Evolutionary conservation across 2,113 vertebrate genomes (phyloP), one percentile per base, ranked within the genome.

Genomic region (Daubentonia madagascariensis): DNA sequence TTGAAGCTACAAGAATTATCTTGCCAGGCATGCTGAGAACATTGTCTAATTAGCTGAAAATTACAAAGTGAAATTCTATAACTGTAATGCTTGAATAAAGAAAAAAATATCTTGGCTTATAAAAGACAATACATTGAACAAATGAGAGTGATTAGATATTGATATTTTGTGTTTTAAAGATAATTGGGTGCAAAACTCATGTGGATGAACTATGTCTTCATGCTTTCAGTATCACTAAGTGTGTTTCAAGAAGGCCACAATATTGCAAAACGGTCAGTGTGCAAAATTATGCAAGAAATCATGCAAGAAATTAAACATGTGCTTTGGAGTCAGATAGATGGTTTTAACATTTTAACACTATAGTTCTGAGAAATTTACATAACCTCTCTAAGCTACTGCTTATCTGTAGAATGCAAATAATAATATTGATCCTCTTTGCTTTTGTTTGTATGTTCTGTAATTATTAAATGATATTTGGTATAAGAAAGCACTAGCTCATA

Each of bases 351-450:
- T 91, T 94, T 68, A 83, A 59, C 12, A 81, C 12, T 45, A 67
- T 6, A 86, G 8, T 65, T 73, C 35, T 83, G 30, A 3, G 8
- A 54, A 89, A 84, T 81, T 61, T 52, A 63, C 8, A 83, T 89
- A 76, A 5, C 3, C 6, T 52, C 2, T 94, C n/a, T 89, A 73
- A 87, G 32, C 17, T 96, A 2, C 1, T 70, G 10, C 0, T 81
- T 84, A 67, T 57, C 50, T 85, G 37, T 88, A 93, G 93, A 97
- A 91, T 61, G 28, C 7, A 86, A 37, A 85, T n/a, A 32, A 93
- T 11, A 78, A n/a, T 57, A 88, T 89, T 52, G 48, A 65, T 54
- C 1, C 23, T 79, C 7, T 28, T 50, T 61, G 54, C 61, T 96
- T 89, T 70, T 54, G 7, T 59, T 22, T 85, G 18, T 13, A 12